Percentiles rank a stretch among this genome's conserved stretches.
Conservation (phyloP, 2,797 vertebrate genomes). For the Odontamblyopus rebecca region DNA sequence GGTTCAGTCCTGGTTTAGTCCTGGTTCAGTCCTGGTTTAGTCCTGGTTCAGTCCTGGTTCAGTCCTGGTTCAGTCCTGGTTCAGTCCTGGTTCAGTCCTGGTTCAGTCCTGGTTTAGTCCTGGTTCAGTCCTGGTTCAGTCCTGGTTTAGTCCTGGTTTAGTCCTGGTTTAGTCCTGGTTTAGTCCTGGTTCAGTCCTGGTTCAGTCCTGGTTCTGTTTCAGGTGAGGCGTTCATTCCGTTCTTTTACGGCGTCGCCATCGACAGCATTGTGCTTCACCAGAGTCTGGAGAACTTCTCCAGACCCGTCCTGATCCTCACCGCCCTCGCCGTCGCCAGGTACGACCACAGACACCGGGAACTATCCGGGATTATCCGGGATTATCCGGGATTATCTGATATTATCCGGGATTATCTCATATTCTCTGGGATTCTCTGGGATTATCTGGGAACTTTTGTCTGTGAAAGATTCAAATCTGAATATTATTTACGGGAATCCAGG, state of each 20-base stretch:
- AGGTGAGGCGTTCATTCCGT: slow-evolving; percentile 94
- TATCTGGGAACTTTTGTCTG: too few relatives aligned
- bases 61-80: background rate
- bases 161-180: background rate
- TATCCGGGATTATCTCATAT: too few relatives aligned
- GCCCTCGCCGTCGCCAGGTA: slow-evolving; percentile 87
- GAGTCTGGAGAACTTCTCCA: slow-evolving; percentile 87
- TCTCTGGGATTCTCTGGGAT: too few relatives aligned
- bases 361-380: too few relatives aligned
- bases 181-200: background rate
- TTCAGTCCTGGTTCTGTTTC: background rate
- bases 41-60: background rate
- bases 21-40: background rate
- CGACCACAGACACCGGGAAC: too few relatives aligned
- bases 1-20: background rate
- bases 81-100: background rate
- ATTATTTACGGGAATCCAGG: too few relatives aligned
- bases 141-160: background rate
- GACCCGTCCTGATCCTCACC: slow-evolving; percentile 77
- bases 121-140: background rate
- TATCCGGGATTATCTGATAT: too few relatives aligned
- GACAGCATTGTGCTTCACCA: slow-evolving; percentile 89
- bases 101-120: background rate
- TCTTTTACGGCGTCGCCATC: slow-evolving; percentile 88
- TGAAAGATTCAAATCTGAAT: too few relatives aligned